Percentiles rank a stretch among this genome's conserved stretches.
Evolutionary conservation across 92 coral and sea anemone species (phyloP).

Genomic region (Parazoanthus atlanticus): DNA sequence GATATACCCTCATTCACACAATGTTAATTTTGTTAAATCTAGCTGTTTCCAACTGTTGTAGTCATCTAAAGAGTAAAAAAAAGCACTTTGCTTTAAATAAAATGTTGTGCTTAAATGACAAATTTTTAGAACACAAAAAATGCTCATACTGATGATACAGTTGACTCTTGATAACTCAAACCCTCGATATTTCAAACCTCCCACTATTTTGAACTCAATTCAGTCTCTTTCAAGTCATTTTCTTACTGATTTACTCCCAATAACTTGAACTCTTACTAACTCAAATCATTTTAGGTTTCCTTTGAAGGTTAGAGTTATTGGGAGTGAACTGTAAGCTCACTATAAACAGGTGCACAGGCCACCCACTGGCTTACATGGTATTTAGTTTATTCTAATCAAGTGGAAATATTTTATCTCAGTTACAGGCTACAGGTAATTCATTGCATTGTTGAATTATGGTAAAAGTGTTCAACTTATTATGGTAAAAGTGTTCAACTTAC

Average conservation of each 20-base stretch:
- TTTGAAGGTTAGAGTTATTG: too few relatives aligned
- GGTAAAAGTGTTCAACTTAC: not conserved
- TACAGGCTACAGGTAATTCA: too few relatives aligned
- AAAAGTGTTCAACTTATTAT: too few relatives aligned
- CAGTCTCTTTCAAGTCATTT: too few relatives aligned
- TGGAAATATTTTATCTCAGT: constrained; percentile 21
- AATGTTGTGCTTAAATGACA: not conserved
- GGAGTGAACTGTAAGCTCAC: not conserved
- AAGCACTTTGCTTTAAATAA: too few relatives aligned
- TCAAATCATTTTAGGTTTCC: not conserved
- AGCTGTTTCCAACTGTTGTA: too few relatives aligned
- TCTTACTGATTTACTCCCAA: too few relatives aligned
- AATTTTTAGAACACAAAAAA: not conserved
- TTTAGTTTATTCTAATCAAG: not conserved
- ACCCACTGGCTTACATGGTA: not conserved
- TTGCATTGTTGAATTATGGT: too few relatives aligned
- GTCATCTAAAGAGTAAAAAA: too few relatives aligned
- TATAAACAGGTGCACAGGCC: not conserved
- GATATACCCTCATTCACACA: too few relatives aligned
- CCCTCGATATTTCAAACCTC: not conserved
- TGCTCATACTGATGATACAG: not conserved
- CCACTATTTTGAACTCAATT: not conserved
- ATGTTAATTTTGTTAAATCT: too few relatives aligned
- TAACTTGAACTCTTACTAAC: not conserved
- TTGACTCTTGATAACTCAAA: too few relatives aligned